phyloP scores from a whole-genome alignment of 2,113 vertebrate species.

The Rhynchomys soricoides region DNA sequence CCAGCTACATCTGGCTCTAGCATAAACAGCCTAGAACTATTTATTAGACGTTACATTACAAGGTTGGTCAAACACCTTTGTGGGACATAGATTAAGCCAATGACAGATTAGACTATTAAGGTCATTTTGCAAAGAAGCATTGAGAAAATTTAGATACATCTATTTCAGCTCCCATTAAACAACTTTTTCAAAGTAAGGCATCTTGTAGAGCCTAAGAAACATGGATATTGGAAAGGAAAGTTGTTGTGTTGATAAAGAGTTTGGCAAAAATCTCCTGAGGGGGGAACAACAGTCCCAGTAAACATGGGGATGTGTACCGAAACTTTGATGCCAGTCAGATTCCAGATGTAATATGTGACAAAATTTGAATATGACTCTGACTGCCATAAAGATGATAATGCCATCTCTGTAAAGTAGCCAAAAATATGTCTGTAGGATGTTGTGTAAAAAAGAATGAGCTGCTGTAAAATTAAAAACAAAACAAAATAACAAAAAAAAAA shows the following conservation, averaged over 20 bases:
- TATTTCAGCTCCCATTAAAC: not conserved
- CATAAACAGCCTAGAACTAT: not conserved
- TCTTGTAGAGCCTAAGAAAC: not conserved
- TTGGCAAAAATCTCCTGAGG: constrained; percentile 24
- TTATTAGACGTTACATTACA: not conserved
- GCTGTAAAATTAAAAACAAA: not conserved
- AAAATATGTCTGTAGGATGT: constrained; percentile 29
- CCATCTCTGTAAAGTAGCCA: constrained; percentile 39
- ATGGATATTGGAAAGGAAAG: not conserved
- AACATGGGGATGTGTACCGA: constrained; percentile 15
- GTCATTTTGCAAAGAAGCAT: constrained; percentile 33
- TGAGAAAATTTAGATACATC: not conserved
- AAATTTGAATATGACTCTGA: constrained; percentile 57
- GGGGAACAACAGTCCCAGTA: constrained; percentile 35
- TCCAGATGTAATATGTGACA: constrained; percentile 41
- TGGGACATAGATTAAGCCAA: not conserved
- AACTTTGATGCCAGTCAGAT: constrained; percentile 2
- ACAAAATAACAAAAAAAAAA: not conserved
- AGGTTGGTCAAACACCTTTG: not conserved
- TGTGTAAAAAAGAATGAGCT: constrained; percentile 32
- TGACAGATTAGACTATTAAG: not conserved
- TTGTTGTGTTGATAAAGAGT: not conserved
- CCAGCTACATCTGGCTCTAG: not conserved
- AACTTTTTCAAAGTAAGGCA: constrained; percentile 26
- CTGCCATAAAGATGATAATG: constrained; percentile 45